Evolutionary conservation across 2,888 invertebrate genomes (phyloP).

Genomic region (Rhagophthalmus giganteus): DNA sequence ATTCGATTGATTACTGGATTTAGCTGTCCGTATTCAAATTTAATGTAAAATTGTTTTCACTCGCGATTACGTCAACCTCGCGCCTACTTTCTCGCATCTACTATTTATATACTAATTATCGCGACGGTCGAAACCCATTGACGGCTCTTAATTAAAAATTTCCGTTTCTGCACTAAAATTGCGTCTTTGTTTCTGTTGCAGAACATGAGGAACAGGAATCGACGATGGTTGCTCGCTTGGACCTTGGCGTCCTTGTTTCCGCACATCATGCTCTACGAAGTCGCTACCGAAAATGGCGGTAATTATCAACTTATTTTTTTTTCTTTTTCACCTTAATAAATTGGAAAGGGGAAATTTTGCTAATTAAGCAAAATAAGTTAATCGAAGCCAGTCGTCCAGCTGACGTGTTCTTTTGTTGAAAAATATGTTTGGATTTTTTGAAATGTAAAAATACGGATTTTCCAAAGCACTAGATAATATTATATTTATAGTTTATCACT

Average conservation of each 20-base stretch:
- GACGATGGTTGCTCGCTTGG: conserved; percentile 46
- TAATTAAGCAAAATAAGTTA: not conserved
- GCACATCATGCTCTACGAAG: conserved; percentile 17
- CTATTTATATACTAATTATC: conserved; percentile 27
- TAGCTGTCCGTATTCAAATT: conserved; percentile 12
- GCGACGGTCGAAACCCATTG: conserved; percentile 28
- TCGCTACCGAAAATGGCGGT: conserved; percentile 8
- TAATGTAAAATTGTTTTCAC: conserved; percentile 27
- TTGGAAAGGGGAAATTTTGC: too few relatives aligned
- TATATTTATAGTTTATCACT: too few relatives aligned
- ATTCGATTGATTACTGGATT: too few relatives aligned
- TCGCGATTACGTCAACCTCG: conserved; percentile 38
- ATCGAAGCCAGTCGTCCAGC: too few relatives aligned
- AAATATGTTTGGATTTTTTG: too few relatives aligned
- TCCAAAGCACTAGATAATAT: too few relatives aligned
- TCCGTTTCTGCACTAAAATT: too few relatives aligned
- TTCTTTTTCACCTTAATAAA: too few relatives aligned
- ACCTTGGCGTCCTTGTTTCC: conserved; percentile 35
- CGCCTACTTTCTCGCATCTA: conserved; percentile 39
- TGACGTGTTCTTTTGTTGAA: too few relatives aligned
- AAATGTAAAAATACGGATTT: too few relatives aligned
- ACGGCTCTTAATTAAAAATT: conserved; percentile 29
- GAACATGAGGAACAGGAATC: conserved; percentile 47
- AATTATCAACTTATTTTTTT: too few relatives aligned
- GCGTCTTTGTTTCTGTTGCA: conserved; percentile 38